Evolutionary conservation across 2,113 vertebrate genomes (phyloP).

Genomic region (Pseudolaguvia tuberculata): DNA sequence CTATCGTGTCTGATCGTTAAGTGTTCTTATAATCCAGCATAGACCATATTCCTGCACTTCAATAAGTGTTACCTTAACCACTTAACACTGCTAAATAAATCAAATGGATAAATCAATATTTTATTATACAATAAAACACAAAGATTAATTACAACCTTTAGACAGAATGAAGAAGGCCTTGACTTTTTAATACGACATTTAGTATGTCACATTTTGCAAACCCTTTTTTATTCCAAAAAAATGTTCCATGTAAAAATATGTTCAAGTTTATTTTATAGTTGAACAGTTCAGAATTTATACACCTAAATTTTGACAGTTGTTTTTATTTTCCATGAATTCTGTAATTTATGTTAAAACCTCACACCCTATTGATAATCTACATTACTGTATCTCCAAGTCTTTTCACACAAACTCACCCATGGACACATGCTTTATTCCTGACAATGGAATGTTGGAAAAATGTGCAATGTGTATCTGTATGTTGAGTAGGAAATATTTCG

Average conservation of each 20-base stretch:
- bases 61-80: neutral
- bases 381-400: neutral
- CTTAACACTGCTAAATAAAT: neutral
- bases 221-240: neutral
- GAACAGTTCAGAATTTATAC: neutral
- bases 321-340: neutral
- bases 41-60: neutral
- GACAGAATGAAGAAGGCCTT: neutral
- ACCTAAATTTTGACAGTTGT: neutral
- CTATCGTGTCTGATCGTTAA: constrained; percentile 10
- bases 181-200: neutral
- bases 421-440: neutral
- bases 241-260: neutral
- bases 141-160: neutral
- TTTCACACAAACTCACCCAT: neutral
- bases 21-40: constrained; percentile 3
- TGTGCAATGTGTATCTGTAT: neutral
- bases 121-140: neutral
- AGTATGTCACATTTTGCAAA: neutral
- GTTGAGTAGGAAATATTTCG: neutral
- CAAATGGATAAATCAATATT: neutral
- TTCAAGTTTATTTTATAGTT: neutral
- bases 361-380: neutral
- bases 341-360: neutral
- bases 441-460: neutral